phyloP scores from a whole-genome alignment of 2,888 invertebrate genomes.

The Strigamia crassipes region DNA sequence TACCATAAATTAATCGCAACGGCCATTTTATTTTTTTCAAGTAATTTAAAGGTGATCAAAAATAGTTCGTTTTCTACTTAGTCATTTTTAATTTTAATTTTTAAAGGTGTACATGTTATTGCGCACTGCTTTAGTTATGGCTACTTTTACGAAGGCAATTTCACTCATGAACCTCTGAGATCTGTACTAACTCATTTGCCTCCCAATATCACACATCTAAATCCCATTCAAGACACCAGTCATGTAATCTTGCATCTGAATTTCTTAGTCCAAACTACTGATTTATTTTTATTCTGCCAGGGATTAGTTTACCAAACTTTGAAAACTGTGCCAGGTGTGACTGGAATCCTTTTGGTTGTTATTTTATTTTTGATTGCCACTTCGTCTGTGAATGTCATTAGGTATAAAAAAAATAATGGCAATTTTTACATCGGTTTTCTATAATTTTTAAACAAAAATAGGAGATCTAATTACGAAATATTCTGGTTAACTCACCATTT shows the following conservation, averaged over 20 bases:
- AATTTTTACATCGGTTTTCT: background rate
- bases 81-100: background rate
- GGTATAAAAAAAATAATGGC: background rate
- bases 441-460: background rate
- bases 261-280: background rate
- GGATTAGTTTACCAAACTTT: conserved; percentile 36
- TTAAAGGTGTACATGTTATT: background rate
- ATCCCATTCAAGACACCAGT: conserved; percentile 6
- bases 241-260: conserved; percentile 1
- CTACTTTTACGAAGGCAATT: conserved; percentile 29
- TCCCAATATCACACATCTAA: background rate
- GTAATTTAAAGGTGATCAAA: background rate
- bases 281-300: conserved; percentile 15
- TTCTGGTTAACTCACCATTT: conserved; percentile 43
- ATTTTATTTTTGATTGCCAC: conserved; percentile 5
- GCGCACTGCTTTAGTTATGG: conserved; percentile 30
- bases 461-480: conserved; percentile 19
- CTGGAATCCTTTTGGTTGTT: conserved; percentile 7
- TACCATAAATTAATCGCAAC: conserved; percentile 27
- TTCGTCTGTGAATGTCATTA: background rate
- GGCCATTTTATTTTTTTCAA: conserved; percentile 31
- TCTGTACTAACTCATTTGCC: conserved; percentile 23
- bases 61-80: background rate
- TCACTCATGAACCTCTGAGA: conserved; percentile 28
- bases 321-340: conserved; percentile 29